These are phyloP conservation scores for Pristionchus fissidentatus DNA, from an alignment of 2,888 invertebrate species.

Conservation along the genomic window DNA sequence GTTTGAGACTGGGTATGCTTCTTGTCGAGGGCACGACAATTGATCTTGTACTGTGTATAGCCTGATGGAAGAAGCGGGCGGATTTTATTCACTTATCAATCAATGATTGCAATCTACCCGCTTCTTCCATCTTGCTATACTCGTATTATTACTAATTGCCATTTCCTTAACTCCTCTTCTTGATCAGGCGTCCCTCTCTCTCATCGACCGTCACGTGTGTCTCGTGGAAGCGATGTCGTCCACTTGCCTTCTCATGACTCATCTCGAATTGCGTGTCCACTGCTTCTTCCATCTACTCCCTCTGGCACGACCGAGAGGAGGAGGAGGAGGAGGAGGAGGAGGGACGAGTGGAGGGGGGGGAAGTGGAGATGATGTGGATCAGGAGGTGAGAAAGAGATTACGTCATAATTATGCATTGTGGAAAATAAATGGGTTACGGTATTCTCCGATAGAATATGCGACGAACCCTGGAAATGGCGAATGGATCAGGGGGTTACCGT, in stretches of 20 bases:
- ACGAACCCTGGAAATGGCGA: no score
- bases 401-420: background rate
- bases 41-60: background rate
- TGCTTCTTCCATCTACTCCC: slow-evolving; percentile 92
- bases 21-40: background rate
- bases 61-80: background rate
- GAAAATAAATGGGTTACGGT: background rate
- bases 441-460: background rate
- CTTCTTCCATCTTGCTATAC: background rate
- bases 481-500: no score
- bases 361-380: slow-evolving; percentile 71
- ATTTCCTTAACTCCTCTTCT: background rate
- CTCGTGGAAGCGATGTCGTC: slow-evolving; percentile 85
- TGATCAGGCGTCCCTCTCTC: slow-evolving; percentile 64
- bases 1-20: no score
- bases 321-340: slow-evolving; percentile 54
- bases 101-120: background rate
- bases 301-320: slow-evolving; percentile 77
- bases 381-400: slow-evolving; percentile 57
- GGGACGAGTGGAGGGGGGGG: no score
- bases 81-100: background rate
- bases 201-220: slow-evolving; percentile 67
- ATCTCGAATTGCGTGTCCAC: slow-evolving; percentile 91
- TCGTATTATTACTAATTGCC: background rate
- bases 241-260: slow-evolving; percentile 90